phyloP scores from a whole-genome alignment of 2,888 invertebrate species.

The Rhimphoctona megacephalus region DNA sequence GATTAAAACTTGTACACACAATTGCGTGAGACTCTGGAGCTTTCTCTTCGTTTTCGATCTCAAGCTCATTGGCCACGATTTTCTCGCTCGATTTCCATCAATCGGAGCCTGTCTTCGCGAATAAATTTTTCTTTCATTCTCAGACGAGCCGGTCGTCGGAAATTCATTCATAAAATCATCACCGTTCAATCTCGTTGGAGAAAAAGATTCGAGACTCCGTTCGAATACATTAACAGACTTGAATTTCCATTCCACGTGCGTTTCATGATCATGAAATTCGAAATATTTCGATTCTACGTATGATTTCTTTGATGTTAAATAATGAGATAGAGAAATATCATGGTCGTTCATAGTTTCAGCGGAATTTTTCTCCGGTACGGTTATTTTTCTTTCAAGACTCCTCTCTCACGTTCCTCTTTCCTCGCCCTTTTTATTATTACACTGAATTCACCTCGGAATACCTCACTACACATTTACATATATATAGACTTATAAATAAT shows the following conservation, averaged over 20 bases:
- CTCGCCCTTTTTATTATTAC: slow-evolving; percentile 32
- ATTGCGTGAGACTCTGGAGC: slow-evolving; percentile 69
- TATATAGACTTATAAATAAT: slow-evolving; percentile 20
- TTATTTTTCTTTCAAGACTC: slow-evolving; percentile 41
- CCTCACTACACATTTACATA: slow-evolving; percentile 5
- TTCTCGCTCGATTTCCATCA: slow-evolving; percentile 43
- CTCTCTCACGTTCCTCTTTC: slow-evolving; percentile 41
- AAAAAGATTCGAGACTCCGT: not conserved
- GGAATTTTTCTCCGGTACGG: slow-evolving; percentile 49
- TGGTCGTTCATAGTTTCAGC: slow-evolving; percentile 46
- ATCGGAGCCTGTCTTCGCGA: slow-evolving; percentile 49
- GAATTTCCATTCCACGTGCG: not conserved
- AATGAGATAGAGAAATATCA: not conserved
- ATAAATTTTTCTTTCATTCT: slow-evolving; percentile 21
- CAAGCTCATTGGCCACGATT: slow-evolving; percentile 44
- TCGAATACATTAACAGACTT: not conserved
- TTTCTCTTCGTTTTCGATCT: slow-evolving; percentile 64
- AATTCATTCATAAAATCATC: slow-evolving; percentile 21
- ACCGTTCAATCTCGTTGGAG: not conserved
- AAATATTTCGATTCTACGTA: slow-evolving; percentile 43
- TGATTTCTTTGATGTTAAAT: slow-evolving; percentile 27
- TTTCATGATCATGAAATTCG: not conserved
- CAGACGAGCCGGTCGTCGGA: not conserved
- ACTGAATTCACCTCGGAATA: slow-evolving; percentile 14
- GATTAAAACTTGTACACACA: slow-evolving; percentile 87